Percentiles rank a stretch among this genome's conserved stretches.
Evolutionary conservation across 2,888 invertebrate genomes (phyloP).

Genomic region (Aphidius colemani): DNA sequence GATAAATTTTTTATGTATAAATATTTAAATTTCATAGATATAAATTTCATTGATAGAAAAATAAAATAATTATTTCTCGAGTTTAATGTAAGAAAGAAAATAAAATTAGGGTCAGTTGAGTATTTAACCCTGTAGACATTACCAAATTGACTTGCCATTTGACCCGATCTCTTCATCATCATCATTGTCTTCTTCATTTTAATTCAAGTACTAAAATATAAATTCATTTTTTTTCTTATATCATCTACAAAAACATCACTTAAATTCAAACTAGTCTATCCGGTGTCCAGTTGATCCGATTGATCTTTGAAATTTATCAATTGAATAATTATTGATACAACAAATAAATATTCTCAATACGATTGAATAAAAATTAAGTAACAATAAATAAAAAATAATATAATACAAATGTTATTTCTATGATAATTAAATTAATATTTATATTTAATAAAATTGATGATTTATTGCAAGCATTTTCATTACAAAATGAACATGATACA

Average conservation of each 20-base stretch:
- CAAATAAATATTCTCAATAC: too few species aligned
- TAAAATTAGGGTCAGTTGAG: not conserved
- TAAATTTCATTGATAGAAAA: too few species aligned
- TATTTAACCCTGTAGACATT: constrained; percentile 53
- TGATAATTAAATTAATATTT: not conserved
- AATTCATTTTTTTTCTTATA: constrained; percentile 9
- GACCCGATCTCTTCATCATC: constrained; percentile 42
- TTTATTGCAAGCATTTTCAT: constrained; percentile 44
- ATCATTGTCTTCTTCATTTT: constrained; percentile 2
- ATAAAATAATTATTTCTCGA: too few species aligned
- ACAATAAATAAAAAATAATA: too few species aligned
- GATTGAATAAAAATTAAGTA: too few species aligned
- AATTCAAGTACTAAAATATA: constrained; percentile 7
- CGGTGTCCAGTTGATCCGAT: constrained; percentile 34
- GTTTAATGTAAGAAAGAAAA: too few species aligned
- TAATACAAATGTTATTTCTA: constrained; percentile 1
- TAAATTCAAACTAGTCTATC: constrained; percentile 51
- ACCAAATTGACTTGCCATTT: constrained; percentile 55
- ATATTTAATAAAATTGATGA: constrained; percentile 24
- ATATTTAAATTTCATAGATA: too few species aligned
- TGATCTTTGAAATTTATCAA: not conserved
- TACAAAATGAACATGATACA: constrained; percentile 45
- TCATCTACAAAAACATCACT: constrained; percentile 34
- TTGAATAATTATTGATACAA: not conserved
- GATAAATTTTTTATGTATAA: too few species aligned